phyloP scores from a whole-genome alignment of 2,888 invertebrate genomes.

The Notodonta dromedarius region DNA sequence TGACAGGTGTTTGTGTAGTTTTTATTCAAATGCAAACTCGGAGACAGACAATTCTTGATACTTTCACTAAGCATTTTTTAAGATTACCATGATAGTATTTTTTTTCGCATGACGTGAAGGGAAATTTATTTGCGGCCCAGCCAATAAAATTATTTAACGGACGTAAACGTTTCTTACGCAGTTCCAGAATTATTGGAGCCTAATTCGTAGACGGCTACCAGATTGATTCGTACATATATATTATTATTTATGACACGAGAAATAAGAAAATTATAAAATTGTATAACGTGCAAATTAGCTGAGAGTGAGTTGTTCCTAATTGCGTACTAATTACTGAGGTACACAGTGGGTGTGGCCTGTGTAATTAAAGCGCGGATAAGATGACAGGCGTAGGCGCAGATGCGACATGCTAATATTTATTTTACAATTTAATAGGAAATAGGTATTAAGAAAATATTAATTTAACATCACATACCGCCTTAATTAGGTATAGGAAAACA shows the following conservation, averaged over 20 bases:
- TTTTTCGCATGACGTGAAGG: too few relatives aligned
- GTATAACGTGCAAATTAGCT: conserved; percentile 32
- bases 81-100: not conserved
- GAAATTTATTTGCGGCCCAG: too few relatives aligned
- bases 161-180: too few relatives aligned
- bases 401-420: conserved; percentile 8
- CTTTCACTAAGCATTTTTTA: conserved; percentile 2
- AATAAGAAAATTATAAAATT: conserved; percentile 31
- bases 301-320: conserved; percentile 33
- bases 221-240: too few relatives aligned
- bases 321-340: conserved; percentile 37
- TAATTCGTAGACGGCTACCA: too few relatives aligned
- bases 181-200: too few relatives aligned
- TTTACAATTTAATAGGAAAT: not conserved
- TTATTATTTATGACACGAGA: conserved; percentile 25
- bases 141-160: too few relatives aligned
- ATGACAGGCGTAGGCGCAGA: conserved; percentile 16
- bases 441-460: too few relatives aligned
- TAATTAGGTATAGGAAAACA: too few relatives aligned
- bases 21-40: not conserved
- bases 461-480: too few relatives aligned
- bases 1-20: conserved; percentile 1
- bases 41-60: not conserved
- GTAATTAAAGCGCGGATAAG: conserved; percentile 28
- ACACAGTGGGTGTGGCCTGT: conserved; percentile 39